Evolutionary conservation across 2,888 invertebrate genomes (phyloP).

Genomic region (Lochmaea capreae): DNA sequence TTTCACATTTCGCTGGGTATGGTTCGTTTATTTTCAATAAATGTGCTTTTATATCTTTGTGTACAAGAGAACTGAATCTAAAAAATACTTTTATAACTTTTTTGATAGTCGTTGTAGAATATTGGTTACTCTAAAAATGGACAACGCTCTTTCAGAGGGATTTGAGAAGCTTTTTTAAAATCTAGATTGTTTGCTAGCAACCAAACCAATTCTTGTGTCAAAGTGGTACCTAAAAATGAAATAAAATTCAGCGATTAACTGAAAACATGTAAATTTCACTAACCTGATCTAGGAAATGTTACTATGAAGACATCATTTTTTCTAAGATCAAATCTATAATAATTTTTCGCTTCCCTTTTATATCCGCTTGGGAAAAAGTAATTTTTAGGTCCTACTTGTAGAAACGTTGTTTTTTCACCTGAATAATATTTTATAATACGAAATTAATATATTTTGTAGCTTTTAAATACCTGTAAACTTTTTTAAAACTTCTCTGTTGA

Average conservation of each 20-base stretch:
- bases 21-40: constrained; percentile 72
- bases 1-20: constrained; percentile 67
- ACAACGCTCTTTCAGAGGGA: constrained; percentile 72
- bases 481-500: neutral
- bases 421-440: neutral
- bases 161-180: constrained; percentile 72
- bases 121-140: constrained; percentile 82
- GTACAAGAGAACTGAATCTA: constrained; percentile 79
- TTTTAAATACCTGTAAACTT: constrained; percentile 1
- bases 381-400: constrained; percentile 79
- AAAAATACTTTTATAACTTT: constrained; percentile 38
- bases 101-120: neutral
- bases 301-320: constrained; percentile 78
- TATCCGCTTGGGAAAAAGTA: constrained; percentile 80
- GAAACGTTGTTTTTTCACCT: constrained; percentile 77
- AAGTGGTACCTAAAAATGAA: constrained; percentile 72
- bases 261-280: constrained; percentile 40
- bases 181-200: constrained; percentile 80
- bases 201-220: constrained; percentile 87
- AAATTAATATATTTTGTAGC: no score
- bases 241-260: neutral
- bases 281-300: constrained; percentile 85
- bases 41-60: constrained; percentile 73
- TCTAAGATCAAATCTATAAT: constrained; percentile 77
- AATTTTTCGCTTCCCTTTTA: constrained; percentile 72